Evolutionary conservation across 2,888 invertebrate species (phyloP), one percentile per base, ranked within the genome.

Genomic region (Heliconius charithonia): DNA sequence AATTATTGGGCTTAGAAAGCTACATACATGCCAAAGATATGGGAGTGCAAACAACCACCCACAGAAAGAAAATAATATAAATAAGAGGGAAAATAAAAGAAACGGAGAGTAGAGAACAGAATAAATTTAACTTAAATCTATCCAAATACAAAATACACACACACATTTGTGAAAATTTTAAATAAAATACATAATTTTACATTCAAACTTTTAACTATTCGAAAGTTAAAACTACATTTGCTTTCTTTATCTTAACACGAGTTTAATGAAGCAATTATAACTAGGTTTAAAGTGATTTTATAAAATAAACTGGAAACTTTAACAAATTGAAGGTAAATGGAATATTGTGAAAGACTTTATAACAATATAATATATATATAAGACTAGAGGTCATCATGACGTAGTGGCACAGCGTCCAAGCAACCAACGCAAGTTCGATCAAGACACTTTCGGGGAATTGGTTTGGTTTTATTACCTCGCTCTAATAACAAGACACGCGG

Each of bases 241-340:
- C 51, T 51, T 51, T 19, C 59, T 59, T 59, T 59, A n/a, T 59
- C 56, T 59, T 59, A 59, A 22, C 51, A 19, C 51, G 51, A 51
- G 7, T 51, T 51, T 51, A 51, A 51, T 51, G 51, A 51, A 59
- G 59, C 59, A 59, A 59, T 59, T 59, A 59, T n/a, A 59, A 59
- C 59, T 59, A 59, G 59, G 10, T 59, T 59, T 59, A 12, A 59
- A 59, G 59, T 12, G 59, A 59, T n/a, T 59, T 59, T n/a, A 22
- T 22, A n/a, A 59, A 59, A 59, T n/a, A n/a, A n/a, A 59, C n/a
- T 59, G 59, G n/a, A 59, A 59, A 59, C 59, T n/a, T 59, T n/a
- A 59, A 59, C n/a, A n/a, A n/a, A 59, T n/a, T 59, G 3, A 59
- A n/a, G n/a, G 59, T n/a, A 59, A n/a, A 59, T 59, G 59, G 59